phyloP scores from a whole-genome alignment of 2,888 invertebrate species.

The Blomia tropicalis region DNA sequence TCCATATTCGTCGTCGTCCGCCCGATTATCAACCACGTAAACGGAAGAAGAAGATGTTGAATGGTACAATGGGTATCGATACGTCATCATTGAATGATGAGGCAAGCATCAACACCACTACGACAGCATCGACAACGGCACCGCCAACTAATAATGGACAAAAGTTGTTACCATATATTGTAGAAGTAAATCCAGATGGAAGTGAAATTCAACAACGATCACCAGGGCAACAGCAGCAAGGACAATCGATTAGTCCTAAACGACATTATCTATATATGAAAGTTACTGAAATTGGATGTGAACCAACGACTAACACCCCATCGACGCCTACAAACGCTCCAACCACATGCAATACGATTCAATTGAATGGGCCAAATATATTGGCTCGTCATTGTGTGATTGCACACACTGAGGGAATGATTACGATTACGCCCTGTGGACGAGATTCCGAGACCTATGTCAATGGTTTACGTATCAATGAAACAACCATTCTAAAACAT shows the following conservation, averaged over 20 bases:
- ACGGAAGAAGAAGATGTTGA: conserved; percentile 63
- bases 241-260: no score
- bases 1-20: conserved; percentile 81
- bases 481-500: conserved; percentile 68
- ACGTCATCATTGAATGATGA: conserved; percentile 29
- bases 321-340: conserved; percentile 40
- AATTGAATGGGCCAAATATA: conserved; percentile 66
- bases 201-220: conserved; percentile 36
- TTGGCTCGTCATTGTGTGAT: conserved; percentile 89
- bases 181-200: conserved; percentile 60
- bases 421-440: conserved; percentile 79
- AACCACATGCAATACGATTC: conserved; percentile 13
- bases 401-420: conserved; percentile 72
- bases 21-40: conserved; percentile 75
- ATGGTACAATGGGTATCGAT: conserved; percentile 20
- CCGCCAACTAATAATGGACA: conserved; percentile 24
- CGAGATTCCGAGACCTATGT: conserved; percentile 85
- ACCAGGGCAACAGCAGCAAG: conserved; percentile 32
- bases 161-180: conserved; percentile 46
- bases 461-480: conserved; percentile 75
- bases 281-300: conserved; percentile 63
- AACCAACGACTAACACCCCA: conserved; percentile 76
- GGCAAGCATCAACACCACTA: conserved; percentile 34
- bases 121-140: no score
- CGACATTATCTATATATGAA: conserved; percentile 45